phyloP scores from a whole-genome alignment of 1,140 invertebrate species.

The Drosophila kanapiae region DNA sequence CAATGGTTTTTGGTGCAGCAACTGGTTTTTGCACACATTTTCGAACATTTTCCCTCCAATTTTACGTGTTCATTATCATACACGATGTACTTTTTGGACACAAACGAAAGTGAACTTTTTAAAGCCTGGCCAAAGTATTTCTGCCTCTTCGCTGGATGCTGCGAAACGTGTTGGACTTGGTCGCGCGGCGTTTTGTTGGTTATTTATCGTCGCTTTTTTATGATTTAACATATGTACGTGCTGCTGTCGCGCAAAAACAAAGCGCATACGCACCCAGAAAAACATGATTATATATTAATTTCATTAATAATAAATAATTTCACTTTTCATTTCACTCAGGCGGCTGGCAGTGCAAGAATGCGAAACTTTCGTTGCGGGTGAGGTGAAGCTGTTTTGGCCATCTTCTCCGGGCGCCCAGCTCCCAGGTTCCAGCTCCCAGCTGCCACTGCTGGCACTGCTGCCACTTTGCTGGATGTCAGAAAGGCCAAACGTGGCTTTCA shows the following conservation, averaged over 20 bases:
- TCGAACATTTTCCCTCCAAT: constrained; percentile 39
- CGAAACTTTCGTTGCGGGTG: constrained; percentile 80
- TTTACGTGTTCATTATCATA: constrained; percentile 81
- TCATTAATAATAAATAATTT: constrained; percentile 84
- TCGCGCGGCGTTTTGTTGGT: constrained; percentile 54
- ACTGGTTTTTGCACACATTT: constrained; percentile 70
- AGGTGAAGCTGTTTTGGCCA: constrained; percentile 37
- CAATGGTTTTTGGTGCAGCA: constrained; percentile 74
- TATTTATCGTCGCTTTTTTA: constrained; percentile 80
- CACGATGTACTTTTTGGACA: constrained; percentile 68
- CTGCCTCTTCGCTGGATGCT: constrained; percentile 48
- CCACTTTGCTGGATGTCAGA: constrained; percentile 55
- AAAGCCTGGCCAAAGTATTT: constrained; percentile 70
- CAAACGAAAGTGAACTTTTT: constrained; percentile 83
- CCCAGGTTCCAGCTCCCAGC: background rate
- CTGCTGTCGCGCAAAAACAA: constrained; percentile 68
- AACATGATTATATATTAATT: constrained; percentile 80
- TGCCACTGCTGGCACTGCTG: constrained; percentile 7
- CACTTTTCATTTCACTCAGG: constrained; percentile 79
- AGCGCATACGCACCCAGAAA: constrained; percentile 44
- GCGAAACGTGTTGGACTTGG: constrained; percentile 72
- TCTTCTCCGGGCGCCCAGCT: constrained; percentile 11
- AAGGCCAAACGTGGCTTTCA: constrained; percentile 56
- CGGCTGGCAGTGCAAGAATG: constrained; percentile 56
- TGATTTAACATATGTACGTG: constrained; percentile 83